Conservation (phyloP, 1,140 invertebrate species). For the Musca domestica region DNA sequence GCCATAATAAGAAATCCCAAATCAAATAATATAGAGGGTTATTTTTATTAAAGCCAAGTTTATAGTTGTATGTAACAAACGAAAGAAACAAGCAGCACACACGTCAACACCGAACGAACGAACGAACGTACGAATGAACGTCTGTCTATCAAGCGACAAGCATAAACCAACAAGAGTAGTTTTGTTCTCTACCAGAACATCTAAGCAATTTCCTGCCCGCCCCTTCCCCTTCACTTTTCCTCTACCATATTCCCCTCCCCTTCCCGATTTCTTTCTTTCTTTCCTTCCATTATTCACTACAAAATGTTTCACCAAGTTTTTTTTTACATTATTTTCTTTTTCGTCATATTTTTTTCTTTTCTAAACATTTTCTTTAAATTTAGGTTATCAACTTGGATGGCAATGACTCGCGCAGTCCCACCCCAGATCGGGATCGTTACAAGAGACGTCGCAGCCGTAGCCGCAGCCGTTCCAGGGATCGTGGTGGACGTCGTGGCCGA, state of each 20-base stretch:
- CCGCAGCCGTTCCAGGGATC: slow-evolving; percentile 54
- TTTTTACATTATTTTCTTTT: slow-evolving; percentile 38
- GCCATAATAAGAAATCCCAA: background rate
- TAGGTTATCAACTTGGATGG: slow-evolving; percentile 60
- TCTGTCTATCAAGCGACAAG: slow-evolving; percentile 36
- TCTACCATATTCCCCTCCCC: background rate
- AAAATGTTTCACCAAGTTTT: slow-evolving; percentile 23
- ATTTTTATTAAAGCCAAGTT: background rate
- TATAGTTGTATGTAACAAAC: background rate
- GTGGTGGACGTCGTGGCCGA: slow-evolving; percentile 54
- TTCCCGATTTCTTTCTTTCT: background rate
- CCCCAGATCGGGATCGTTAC: slow-evolving; percentile 58
- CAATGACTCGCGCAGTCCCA: slow-evolving; percentile 59
- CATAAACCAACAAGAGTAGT: background rate
- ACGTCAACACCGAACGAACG: slow-evolving; percentile 38
- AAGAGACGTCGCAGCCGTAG: slow-evolving; percentile 55
- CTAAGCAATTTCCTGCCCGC: background rate
- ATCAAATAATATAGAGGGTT: background rate
- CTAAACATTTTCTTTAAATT: slow-evolving; percentile 18
- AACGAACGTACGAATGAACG: slow-evolving; percentile 23
- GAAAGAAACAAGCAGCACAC: slow-evolving; percentile 36
- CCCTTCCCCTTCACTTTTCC: background rate
- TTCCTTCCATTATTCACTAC: background rate
- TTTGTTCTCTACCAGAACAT: background rate
- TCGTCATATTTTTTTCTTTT: slow-evolving; percentile 23